Percentiles rank a stretch among this genome's conserved stretches.
Evolutionary conservation across 2,113 vertebrate species (phyloP).

Genomic region (Craseonycteris thonglongyai): DNA sequence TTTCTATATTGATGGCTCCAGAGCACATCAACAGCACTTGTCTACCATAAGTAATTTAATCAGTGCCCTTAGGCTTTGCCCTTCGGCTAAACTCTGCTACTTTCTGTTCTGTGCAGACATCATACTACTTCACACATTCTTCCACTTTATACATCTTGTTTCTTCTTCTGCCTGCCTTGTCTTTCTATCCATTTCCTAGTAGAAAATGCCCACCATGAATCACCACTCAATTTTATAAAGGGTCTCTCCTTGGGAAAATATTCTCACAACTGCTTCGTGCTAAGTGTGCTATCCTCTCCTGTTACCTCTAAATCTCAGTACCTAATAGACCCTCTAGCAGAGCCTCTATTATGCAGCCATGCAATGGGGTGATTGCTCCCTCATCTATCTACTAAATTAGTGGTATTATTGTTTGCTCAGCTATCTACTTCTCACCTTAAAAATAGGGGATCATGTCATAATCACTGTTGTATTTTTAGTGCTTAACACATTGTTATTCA

Average conservation of each 20-base stretch:
- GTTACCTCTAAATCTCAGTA: background rate
- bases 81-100: background rate
- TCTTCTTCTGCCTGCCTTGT: background rate
- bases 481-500: background rate
- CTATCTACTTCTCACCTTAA: background rate
- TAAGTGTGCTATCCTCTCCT: background rate
- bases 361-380: background rate
- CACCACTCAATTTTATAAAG: background rate
- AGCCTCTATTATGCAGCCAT: background rate
- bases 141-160: background rate
- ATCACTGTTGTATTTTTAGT: slow-evolving; percentile 19
- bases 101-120: background rate
- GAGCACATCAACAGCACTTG: background rate
- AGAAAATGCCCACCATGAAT: background rate
- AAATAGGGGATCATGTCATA: background rate
- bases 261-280: background rate
- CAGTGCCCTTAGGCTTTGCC: background rate
- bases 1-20: background rate
- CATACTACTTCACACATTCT: background rate
- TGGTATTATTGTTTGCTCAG: background rate
- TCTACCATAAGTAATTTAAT: background rate
- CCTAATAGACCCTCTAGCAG: background rate
- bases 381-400: background rate
- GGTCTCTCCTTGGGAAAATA: background rate
- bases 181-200: background rate